Percentiles rank a stretch among this genome's conserved stretches.
Conservation (phyloP, 2,888 invertebrate species). For the Loripinus fragilis region DNA sequence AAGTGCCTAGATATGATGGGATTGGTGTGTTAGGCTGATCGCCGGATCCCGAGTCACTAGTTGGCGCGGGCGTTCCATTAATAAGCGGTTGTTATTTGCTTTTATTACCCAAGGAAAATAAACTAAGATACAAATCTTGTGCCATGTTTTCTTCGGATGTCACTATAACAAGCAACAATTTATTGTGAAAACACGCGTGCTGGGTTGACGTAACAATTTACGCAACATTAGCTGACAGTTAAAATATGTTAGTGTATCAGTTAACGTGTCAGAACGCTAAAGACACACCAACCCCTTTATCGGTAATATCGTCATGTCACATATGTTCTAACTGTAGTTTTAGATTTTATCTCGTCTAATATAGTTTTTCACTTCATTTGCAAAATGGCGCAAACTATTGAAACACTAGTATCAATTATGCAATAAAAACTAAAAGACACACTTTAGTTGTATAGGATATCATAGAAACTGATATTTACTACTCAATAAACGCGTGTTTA, state of each 20-base stretch:
- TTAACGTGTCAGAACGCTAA: neutral
- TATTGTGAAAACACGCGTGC: slow-evolving; percentile 11
- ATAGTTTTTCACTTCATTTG: neutral
- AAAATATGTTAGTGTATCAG: neutral
- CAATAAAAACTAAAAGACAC: no score
- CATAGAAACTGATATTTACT: no score
- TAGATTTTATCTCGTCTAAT: slow-evolving; percentile 1
- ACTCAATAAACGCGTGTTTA: no score
- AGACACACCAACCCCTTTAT: neutral
- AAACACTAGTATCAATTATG: no score
- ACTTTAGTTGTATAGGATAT: no score
- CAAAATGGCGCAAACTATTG: no score
- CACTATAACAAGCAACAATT: slow-evolving; percentile 5
- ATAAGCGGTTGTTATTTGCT: no score
- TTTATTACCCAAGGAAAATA: no score
- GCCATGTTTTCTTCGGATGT: neutral
- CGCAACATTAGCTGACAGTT: neutral
- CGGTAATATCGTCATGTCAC: neutral
- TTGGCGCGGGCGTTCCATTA: no score
- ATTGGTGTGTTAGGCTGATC: no score
- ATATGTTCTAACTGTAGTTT: neutral
- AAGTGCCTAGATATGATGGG: no score
- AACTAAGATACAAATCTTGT: neutral
- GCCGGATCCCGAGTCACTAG: no score
- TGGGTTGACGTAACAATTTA: neutral